These are phyloP conservation scores for Todiramphus chloris DNA, from an alignment of 2,113 vertebrate genomes.

Conservation along the genomic window DNA sequence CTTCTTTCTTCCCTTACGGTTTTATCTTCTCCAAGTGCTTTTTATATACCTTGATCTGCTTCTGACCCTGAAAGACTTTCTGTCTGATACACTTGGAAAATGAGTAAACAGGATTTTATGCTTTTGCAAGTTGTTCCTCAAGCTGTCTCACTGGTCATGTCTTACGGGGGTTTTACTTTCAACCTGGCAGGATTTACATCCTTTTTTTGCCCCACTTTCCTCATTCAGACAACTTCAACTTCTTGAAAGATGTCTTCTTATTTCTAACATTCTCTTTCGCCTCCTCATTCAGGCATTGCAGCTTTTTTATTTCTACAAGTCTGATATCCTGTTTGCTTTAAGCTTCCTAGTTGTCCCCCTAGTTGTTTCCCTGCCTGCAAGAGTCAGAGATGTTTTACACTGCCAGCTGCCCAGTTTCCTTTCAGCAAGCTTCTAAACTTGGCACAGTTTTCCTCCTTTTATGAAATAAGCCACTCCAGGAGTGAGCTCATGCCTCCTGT, in stretches of 20 bases:
- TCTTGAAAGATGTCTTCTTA: slow-evolving; percentile 36
- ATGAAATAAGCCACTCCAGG: background rate
- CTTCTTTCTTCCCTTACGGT: background rate
- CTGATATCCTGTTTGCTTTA: slow-evolving; percentile 27
- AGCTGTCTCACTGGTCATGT: slow-evolving; percentile 34
- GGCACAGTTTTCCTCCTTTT: background rate
- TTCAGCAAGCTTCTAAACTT: background rate
- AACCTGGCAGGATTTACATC: slow-evolving; percentile 51
- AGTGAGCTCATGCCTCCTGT: background rate
- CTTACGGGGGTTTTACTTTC: slow-evolving; percentile 45
- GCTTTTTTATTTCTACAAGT: slow-evolving; percentile 20
- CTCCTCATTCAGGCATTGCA: background rate
- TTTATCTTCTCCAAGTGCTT: slow-evolving; percentile 41
- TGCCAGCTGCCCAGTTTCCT: background rate
- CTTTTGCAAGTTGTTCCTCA: slow-evolving; percentile 41
- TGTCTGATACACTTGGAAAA: background rate
- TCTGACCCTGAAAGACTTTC: slow-evolving; percentile 46
- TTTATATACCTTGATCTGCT: slow-evolving; percentile 33
- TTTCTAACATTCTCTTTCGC: slow-evolving; percentile 18
- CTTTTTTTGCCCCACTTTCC: slow-evolving; percentile 26
- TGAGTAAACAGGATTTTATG: slow-evolving; percentile 56
- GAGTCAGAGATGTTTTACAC: background rate
- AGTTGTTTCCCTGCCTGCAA: background rate
- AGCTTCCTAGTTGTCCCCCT: background rate
- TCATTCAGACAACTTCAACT: slow-evolving; percentile 42